Evolutionary conservation across 2,113 vertebrate species (phyloP).

Genomic region (Syngnathus floridae): DNA sequence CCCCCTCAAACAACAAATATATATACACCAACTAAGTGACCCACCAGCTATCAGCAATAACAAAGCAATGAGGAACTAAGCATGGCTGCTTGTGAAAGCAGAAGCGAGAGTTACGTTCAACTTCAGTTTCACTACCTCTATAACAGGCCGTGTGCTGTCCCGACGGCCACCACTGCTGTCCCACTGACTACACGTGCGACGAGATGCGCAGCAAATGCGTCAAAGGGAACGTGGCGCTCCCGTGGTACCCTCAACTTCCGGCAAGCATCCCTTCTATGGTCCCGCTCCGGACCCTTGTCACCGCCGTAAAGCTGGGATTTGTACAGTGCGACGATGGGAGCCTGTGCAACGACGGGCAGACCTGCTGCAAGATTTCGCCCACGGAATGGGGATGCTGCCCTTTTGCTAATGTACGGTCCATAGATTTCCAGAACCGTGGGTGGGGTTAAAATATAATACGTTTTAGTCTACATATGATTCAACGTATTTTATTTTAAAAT

Average conservation of each 20-base stretch:
- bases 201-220: constrained; percentile 23
- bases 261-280: constrained; percentile 6
- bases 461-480: too few relatives aligned
- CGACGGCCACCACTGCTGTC: constrained; percentile 67
- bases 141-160: constrained; percentile 67
- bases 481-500: too few relatives aligned
- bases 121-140: constrained; percentile 12
- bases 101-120: constrained; percentile 18
- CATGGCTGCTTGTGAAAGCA: not conserved
- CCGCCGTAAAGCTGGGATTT: not conserved
- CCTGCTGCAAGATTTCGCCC: constrained; percentile 59
- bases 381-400: constrained; percentile 68
- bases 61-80: too few relatives aligned
- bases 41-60: too few relatives aligned
- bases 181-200: constrained; percentile 50
- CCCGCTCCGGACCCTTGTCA: not conserved
- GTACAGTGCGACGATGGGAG: constrained; percentile 39
- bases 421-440: not conserved
- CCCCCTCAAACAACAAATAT: too few relatives aligned
- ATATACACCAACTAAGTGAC: too few relatives aligned
- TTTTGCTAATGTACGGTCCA: constrained; percentile 39
- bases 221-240: constrained; percentile 50
- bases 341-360: constrained; percentile 45
- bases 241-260: constrained; percentile 65
- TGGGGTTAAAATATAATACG: too few relatives aligned